A percentile compares a stretch with the other conserved stretches of the same genome.
phyloP scores from a whole-genome alignment of 2,797 vertebrate genomes.

The Leptodactylus fallax region DNA sequence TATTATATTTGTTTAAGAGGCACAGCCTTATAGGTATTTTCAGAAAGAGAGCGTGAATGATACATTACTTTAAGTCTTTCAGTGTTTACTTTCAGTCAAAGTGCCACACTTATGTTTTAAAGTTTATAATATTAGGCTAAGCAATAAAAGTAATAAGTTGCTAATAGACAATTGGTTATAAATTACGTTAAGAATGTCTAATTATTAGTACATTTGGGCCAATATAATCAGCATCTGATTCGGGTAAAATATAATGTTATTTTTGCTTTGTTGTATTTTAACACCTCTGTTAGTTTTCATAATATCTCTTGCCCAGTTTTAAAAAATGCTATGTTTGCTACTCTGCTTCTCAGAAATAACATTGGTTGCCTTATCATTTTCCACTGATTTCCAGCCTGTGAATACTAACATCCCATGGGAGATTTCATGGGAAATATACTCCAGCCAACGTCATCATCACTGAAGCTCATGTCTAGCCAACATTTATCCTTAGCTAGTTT shows the following conservation, averaged over 20 bases:
- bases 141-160: not conserved
- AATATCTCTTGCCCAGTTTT: not conserved
- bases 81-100: no score
- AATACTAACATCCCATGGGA: slow-evolving; percentile 21
- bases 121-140: no score
- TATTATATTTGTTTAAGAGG: no score
- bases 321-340: not conserved
- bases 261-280: not conserved
- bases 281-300: not conserved
- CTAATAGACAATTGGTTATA: not conserved
- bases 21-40: no score
- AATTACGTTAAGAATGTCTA: no score
- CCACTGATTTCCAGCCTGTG: not conserved
- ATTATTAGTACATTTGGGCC: not conserved
- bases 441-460: not conserved
- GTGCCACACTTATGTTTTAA: no score
- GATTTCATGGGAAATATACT: slow-evolving; percentile 15
- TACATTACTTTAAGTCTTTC: no score
- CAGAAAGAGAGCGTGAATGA: no score
- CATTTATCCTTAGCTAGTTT: not conserved
- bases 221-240: not conserved
- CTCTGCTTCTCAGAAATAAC: slow-evolving; percentile 20
- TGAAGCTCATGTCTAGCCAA: not conserved
- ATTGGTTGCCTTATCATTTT: slow-evolving; percentile 30
- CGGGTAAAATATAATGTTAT: not conserved